Conservation (phyloP, 2,888 invertebrate species). For the Cataglyphis cursor region DNA sequence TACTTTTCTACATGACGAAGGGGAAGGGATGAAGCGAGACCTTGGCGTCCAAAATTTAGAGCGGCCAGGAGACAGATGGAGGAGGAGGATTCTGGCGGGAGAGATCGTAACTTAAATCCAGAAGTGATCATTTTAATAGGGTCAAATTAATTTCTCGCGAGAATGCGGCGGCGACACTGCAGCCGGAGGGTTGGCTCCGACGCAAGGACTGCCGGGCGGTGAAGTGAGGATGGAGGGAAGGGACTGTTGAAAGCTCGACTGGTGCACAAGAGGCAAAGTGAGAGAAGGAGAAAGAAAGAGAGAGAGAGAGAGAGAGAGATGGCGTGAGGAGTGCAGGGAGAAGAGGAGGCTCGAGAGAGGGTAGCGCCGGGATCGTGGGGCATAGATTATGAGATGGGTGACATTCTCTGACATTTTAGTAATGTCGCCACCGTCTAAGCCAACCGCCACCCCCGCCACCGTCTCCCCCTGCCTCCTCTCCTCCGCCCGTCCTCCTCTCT, state of each 20-base stretch:
- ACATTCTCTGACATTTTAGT: conserved; percentile 86
- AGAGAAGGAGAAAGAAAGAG: conserved; percentile 19
- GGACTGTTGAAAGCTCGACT: conserved; percentile 49
- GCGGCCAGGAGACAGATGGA: conserved; percentile 37
- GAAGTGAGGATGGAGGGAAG: conserved; percentile 6
- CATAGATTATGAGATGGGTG: conserved; percentile 82
- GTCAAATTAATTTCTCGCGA: conserved; percentile 80
- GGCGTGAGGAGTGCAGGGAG: conserved; percentile 9
- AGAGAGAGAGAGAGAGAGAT: conserved; percentile 15
- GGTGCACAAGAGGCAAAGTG: conserved; percentile 15
- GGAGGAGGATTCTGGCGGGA: conserved; percentile 15
- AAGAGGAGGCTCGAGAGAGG: conserved; percentile 43
- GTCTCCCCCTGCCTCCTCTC: neutral
- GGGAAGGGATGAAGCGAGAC: conserved; percentile 63
- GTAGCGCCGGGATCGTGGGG: conserved; percentile 68
- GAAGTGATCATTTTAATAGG: conserved; percentile 81
- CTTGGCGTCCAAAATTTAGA: conserved; percentile 58
- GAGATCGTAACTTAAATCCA: conserved; percentile 80
- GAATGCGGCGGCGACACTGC: conserved; percentile 74
- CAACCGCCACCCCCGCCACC: conserved; percentile 49
- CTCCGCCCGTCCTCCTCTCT: neutral
- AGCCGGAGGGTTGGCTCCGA: conserved; percentile 45
- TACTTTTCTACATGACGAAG: conserved; percentile 36
- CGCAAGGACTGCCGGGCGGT: neutral
- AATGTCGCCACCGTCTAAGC: conserved; percentile 82